Evolutionary conservation across 2,113 vertebrate species (phyloP).

Genomic region (Dicerorhinus sumatrensis): DNA sequence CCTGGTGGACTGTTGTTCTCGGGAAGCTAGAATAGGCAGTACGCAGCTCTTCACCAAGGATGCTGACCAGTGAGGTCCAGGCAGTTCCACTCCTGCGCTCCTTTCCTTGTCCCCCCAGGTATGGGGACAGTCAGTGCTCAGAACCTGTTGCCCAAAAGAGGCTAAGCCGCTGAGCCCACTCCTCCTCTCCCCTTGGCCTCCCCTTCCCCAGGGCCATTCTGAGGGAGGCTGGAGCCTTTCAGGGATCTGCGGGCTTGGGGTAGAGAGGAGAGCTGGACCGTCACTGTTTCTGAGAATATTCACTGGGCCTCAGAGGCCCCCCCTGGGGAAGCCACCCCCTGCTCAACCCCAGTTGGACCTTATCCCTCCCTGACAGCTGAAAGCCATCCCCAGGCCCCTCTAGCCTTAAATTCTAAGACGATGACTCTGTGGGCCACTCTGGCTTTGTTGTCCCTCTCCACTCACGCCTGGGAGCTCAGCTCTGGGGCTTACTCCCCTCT

Average conservation of each 20-base stretch:
- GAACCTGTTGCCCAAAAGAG: conserved; percentile 74
- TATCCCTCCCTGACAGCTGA: background rate
- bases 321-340: background rate
- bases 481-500: background rate
- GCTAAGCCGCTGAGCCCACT: background rate
- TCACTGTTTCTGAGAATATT: background rate
- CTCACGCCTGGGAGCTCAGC: background rate
- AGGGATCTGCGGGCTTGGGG: background rate
- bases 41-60: background rate
- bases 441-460: background rate
- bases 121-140: background rate
- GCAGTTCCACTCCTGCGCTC: background rate
- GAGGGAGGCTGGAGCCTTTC: background rate
- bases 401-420: background rate
- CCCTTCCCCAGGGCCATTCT: background rate
- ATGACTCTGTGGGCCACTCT: background rate
- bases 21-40: background rate
- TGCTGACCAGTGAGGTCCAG: background rate
- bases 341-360: background rate
- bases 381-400: background rate
- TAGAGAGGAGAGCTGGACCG: background rate
- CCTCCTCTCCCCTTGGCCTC: background rate
- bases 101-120: background rate
- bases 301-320: background rate
- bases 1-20: background rate